These are phyloP conservation scores for Drosophila parabipectinata DNA, from an alignment of 1,140 invertebrate species.

Conservation along the genomic window DNA sequence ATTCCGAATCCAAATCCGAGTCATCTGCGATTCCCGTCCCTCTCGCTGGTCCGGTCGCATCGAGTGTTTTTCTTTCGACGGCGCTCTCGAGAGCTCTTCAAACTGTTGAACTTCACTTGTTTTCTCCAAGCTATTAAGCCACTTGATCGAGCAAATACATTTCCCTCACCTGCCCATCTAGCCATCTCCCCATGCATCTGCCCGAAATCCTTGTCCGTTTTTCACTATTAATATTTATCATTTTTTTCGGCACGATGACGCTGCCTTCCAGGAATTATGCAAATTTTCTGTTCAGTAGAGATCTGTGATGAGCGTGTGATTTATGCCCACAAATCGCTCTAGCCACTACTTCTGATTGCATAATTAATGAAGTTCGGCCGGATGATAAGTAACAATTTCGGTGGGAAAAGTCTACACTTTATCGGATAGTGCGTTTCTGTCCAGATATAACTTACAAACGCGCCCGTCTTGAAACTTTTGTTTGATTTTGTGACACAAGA, in stretches of 20 bases:
- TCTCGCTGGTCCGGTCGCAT: slow-evolving; percentile 11
- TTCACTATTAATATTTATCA: slow-evolving; percentile 14
- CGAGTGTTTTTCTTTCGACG: slow-evolving; percentile 76
- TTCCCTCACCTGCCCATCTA: slow-evolving; percentile 1
- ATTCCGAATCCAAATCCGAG: slow-evolving; percentile 16
- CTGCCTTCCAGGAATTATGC: slow-evolving; percentile 75
- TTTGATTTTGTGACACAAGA: slow-evolving; percentile 52
- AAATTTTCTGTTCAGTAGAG: slow-evolving; percentile 61
- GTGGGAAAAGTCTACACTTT: slow-evolving; percentile 51
- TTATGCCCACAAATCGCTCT: slow-evolving; percentile 81
- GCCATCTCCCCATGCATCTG: slow-evolving; percentile 2
- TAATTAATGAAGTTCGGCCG: slow-evolving; percentile 70
- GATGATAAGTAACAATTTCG: slow-evolving; percentile 61
- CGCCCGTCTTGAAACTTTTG: slow-evolving; percentile 31
- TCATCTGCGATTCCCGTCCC: slow-evolving; percentile 25
- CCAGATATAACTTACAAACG: slow-evolving; percentile 20
- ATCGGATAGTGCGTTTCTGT: slow-evolving; percentile 3
- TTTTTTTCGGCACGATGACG: slow-evolving; percentile 44
- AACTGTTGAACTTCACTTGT: slow-evolving; percentile 82
- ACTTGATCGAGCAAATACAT: slow-evolving; percentile 54
- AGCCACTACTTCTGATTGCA: slow-evolving; percentile 81
- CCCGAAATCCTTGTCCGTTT: slow-evolving; percentile 7
- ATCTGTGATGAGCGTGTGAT: slow-evolving; percentile 63
- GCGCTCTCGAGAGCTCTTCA: slow-evolving; percentile 75
- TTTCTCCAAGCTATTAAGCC: slow-evolving; percentile 81